Percentiles rank a stretch among this genome's conserved stretches.
Conservation (phyloP, 2,113 vertebrate species). For the Bothrops jararaca region DNA sequence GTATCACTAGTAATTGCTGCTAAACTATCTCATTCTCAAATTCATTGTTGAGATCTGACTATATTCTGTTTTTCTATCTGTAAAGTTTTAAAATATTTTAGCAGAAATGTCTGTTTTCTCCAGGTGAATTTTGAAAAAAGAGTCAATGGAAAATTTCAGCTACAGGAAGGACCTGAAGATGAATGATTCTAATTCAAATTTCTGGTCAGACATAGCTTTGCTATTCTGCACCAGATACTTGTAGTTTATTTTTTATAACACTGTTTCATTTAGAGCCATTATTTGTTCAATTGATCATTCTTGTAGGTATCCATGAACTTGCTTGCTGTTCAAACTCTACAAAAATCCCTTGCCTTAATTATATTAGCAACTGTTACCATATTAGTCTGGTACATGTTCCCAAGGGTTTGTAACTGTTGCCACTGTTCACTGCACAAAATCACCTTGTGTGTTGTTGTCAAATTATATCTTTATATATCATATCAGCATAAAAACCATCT, state of each 20-base stretch:
- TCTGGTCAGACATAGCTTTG: neutral
- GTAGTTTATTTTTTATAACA: neutral
- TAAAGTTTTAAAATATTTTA: neutral
- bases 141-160: neutral
- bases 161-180: neutral
- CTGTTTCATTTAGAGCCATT: neutral
- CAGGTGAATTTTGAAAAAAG: neutral
- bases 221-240: neutral
- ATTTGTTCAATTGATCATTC: neutral
- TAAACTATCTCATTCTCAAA: neutral
- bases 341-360: neutral
- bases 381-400: neutral
- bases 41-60: neutral
- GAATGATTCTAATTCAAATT: neutral
- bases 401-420: neutral
- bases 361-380: neutral
- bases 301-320: neutral
- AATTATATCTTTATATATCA: accelerated
- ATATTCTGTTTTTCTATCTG: neutral
- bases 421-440: neutral
- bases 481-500: neutral
- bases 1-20: neutral
- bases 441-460: neutral
- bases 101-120: neutral
- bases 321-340: neutral